A percentile compares a stretch with the other conserved stretches of the same genome.
Evolutionary conservation across 1,140 invertebrate species (phyloP).

Genomic region (Atopsyche davidsoni): DNA sequence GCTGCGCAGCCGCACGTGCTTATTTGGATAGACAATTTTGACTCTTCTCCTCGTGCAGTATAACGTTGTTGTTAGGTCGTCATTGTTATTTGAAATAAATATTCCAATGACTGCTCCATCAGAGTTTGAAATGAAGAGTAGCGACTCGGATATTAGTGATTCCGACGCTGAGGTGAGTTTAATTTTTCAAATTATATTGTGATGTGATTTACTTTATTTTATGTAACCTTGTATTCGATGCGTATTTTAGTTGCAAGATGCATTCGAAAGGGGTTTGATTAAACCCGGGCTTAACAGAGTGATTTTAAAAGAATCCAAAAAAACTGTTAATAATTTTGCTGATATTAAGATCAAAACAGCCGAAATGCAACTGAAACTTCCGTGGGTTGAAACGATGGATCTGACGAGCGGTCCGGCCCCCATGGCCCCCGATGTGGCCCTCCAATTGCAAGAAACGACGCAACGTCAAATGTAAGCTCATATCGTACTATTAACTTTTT

Average conservation of each 20-base stretch:
- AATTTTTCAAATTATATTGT: not conserved
- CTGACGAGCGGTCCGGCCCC: constrained; percentile 68
- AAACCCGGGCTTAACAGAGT: constrained; percentile 78
- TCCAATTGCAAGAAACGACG: constrained; percentile 69
- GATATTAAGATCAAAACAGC: constrained; percentile 66
- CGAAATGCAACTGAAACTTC: constrained; percentile 64
- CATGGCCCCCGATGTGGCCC: constrained; percentile 71
- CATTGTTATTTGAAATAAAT: no score
- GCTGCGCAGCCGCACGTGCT: no score
- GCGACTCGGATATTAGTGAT: constrained; percentile 35
- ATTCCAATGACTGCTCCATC: no score
- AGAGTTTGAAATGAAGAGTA: constrained; percentile 18
- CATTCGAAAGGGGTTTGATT: constrained; percentile 70
- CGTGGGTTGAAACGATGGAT: constrained; percentile 84
- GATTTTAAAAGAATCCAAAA: constrained; percentile 52
- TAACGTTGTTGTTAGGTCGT: no score
- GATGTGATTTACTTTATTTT: constrained; percentile 3
- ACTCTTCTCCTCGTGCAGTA: no score
- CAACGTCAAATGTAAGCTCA: constrained; percentile 58
- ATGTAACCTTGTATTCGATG: not conserved
- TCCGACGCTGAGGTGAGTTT: constrained; percentile 42
- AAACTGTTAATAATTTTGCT: constrained; percentile 60
- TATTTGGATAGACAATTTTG: no score
- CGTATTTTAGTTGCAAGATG: constrained; percentile 66
- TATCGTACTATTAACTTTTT: constrained; percentile 22